phyloP scores from a whole-genome alignment of 1,140 invertebrate species.

The Apis laboriosa region DNA sequence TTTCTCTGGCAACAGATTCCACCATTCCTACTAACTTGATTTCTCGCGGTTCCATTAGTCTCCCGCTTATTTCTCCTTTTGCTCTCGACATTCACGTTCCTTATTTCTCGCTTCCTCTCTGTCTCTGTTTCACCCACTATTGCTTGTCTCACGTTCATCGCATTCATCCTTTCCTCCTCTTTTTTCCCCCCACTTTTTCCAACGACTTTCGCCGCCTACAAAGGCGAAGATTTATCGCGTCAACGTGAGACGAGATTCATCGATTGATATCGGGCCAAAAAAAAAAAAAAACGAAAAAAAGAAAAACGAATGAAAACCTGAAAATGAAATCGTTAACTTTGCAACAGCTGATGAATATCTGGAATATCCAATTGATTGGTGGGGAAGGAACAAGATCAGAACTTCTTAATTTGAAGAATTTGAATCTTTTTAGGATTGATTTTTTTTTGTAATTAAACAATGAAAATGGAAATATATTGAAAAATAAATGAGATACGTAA shows the following conservation, averaged over 20 bases:
- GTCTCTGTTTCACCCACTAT: not conserved
- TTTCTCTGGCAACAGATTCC: constrained; percentile 29
- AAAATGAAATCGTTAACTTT: constrained; percentile 5
- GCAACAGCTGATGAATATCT: not conserved
- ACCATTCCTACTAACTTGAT: constrained; percentile 46
- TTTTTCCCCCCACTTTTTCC: not conserved
- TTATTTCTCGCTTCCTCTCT: constrained; percentile 13
- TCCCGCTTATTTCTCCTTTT: constrained; percentile 35
- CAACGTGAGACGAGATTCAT: constrained; percentile 13
- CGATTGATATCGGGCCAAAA: constrained; percentile 49
- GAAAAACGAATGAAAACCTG: constrained; percentile 3
- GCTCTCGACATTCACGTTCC: constrained; percentile 9
- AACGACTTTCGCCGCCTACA: not conserved
- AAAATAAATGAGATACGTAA: no score
- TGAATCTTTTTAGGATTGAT: no score
- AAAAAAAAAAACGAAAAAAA: constrained; percentile 4
- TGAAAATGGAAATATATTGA: no score
- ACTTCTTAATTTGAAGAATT: no score
- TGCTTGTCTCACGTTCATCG: not conserved
- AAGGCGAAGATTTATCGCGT: constrained; percentile 48
- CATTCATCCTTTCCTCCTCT: not conserved
- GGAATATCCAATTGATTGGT: not conserved
- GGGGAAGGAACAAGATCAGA: no score
- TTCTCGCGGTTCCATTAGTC: constrained; percentile 58
- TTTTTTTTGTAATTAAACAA: no score